Percentiles rank a stretch among this genome's conserved stretches.
phyloP scores from a whole-genome alignment of 2,113 vertebrate genomes.

The Phalacrocorax brasilianus region DNA sequence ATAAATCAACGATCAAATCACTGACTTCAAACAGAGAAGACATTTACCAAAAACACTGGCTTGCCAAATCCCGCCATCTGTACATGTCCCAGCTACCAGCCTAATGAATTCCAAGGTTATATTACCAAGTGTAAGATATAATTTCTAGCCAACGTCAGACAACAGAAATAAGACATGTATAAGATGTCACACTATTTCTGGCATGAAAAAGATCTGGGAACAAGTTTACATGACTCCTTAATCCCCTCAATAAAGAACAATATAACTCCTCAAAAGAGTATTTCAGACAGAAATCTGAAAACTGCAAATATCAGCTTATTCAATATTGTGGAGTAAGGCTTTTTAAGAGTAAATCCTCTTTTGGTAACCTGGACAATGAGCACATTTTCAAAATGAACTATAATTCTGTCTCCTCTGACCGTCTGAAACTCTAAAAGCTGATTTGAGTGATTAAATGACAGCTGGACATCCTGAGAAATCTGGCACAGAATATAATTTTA shows the following conservation, averaged over 20 bases:
- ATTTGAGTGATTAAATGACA: constrained; percentile 38
- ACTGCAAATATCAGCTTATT: background rate
- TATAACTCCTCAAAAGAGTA: background rate
- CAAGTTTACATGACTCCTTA: background rate
- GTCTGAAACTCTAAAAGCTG: constrained; percentile 3
- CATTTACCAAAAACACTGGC: constrained; percentile 19
- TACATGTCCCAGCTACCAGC: background rate
- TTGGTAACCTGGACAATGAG: background rate
- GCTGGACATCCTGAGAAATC: constrained; percentile 9
- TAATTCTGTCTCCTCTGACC: background rate
- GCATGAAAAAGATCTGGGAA: background rate
- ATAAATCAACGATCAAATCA: constrained; percentile 34
- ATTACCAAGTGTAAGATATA: background rate
- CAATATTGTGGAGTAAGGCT: background rate
- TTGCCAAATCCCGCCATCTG: constrained; percentile 58
- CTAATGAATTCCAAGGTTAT: constrained; percentile 37
- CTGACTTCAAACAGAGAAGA: constrained; percentile 56
- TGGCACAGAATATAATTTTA: background rate
- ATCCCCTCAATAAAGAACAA: background rate
- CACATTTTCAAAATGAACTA: background rate
- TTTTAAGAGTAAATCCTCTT: background rate
- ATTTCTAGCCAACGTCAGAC: background rate
- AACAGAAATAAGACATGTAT: background rate
- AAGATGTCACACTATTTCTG: background rate
- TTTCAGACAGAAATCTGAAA: constrained; percentile 3